phyloP scores from a whole-genome alignment of 2,797 vertebrate species.

The Bradypus variegatus region DNA sequence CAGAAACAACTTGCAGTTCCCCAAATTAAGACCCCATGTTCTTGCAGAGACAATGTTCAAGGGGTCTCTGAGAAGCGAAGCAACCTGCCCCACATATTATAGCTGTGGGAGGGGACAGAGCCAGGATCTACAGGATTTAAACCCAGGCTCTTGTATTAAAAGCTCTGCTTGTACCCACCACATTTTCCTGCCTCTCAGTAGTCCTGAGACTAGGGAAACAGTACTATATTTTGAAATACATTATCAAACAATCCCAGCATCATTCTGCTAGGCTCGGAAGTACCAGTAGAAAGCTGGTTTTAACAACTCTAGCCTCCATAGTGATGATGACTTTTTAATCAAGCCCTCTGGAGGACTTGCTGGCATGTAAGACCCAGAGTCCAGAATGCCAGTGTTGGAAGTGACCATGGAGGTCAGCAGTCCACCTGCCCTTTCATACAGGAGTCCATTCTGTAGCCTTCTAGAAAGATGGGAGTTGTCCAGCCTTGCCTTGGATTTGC shows the following conservation, averaged over 20 bases:
- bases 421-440: not conserved
- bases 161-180: fast-evolving
- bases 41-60: too few relatives aligned
- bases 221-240: not conserved
- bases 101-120: too few relatives aligned
- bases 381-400: not conserved
- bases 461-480: too few relatives aligned
- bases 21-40: too few relatives aligned
- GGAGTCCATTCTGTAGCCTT: not conserved
- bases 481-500: not conserved
- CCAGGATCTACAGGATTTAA: not conserved
- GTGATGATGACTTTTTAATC: too few relatives aligned
- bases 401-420: not conserved
- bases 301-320: not conserved
- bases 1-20: too few relatives aligned
- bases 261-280: too few relatives aligned
- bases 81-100: too few relatives aligned
- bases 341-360: not conserved
- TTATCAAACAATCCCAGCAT: too few relatives aligned
- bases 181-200: not conserved
- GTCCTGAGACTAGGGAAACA: too few relatives aligned
- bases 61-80: too few relatives aligned
- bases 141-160: not conserved
- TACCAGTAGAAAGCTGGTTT: not conserved
- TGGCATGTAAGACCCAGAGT: not conserved